Conservation (phyloP, 2,113 vertebrate genomes). For the Upupa epops region DNA sequence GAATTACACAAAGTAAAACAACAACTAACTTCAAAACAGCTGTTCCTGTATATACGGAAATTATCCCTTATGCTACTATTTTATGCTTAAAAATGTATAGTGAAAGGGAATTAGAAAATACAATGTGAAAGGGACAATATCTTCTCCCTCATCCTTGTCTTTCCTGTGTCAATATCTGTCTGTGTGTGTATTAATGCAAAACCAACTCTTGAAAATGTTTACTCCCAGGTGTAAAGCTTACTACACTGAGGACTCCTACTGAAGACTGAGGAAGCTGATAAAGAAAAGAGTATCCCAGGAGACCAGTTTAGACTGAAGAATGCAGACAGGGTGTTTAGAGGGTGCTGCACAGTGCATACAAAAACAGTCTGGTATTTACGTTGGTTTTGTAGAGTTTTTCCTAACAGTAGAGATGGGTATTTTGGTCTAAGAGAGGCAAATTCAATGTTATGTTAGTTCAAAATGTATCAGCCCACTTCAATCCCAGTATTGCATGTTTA, state of each 20-base stretch:
- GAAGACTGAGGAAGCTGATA: background rate
- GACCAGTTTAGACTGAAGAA: background rate
- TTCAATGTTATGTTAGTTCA: background rate
- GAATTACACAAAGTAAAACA: background rate
- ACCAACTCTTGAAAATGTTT: background rate
- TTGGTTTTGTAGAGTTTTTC: background rate
- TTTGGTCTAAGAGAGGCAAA: background rate
- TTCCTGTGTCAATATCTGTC: background rate
- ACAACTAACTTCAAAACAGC: background rate
- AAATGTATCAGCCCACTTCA: background rate
- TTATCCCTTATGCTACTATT: background rate
- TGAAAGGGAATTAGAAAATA: background rate
- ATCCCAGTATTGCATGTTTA: background rate
- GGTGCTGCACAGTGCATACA: background rate
- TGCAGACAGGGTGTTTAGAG: background rate
- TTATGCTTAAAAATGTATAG: background rate
- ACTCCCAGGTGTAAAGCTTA: background rate
- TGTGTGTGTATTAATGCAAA: background rate
- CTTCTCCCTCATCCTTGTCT: background rate
- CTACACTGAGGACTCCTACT: accelerated
- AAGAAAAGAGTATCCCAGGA: slow-evolving; percentile 13
- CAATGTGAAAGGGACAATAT: background rate
- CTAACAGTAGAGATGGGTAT: background rate
- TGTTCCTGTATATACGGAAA: background rate
- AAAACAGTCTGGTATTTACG: background rate